These are phyloP conservation scores for Neoaliturus tenellus DNA, from an alignment of 2,888 invertebrate species.

Conservation along the genomic window DNA sequence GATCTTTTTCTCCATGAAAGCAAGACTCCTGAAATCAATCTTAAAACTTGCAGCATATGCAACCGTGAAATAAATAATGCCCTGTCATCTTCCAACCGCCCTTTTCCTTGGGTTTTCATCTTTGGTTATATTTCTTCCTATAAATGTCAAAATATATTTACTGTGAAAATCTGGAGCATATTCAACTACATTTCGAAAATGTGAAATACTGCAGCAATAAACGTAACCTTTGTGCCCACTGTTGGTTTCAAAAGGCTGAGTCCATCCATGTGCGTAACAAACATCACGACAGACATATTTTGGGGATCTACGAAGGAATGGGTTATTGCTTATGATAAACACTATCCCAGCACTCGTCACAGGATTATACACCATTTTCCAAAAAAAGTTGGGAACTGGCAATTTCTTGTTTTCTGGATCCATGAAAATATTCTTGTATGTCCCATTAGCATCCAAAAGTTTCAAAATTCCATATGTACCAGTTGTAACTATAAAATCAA, in stretches of 20 bases:
- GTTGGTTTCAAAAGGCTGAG: constrained; percentile 59
- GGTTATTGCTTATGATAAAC: constrained; percentile 74
- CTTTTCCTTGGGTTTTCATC: constrained; percentile 6
- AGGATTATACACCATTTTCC: constrained; percentile 73
- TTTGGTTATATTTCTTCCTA: constrained; percentile 22
- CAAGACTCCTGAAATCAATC: too few species aligned
- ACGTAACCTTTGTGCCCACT: constrained; percentile 38
- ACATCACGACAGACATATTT: constrained; percentile 69
- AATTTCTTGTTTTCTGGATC: constrained; percentile 69
- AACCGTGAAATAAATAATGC: too few species aligned
- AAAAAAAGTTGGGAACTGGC: constrained; percentile 72
- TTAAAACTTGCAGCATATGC: too few species aligned
- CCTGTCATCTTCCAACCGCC: neutral
- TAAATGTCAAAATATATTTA: constrained; percentile 30
- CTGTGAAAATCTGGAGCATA: constrained; percentile 36
- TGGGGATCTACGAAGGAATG: constrained; percentile 69
- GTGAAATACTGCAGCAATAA: constrained; percentile 35
- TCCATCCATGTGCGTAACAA: constrained; percentile 70
- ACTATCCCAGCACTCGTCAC: constrained; percentile 71
- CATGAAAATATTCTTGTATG: constrained; percentile 70
- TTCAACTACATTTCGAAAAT: constrained; percentile 30
- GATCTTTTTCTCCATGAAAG: too few species aligned
- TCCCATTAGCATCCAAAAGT: constrained; percentile 70
- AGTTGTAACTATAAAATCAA: constrained; percentile 72
- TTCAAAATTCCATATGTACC: constrained; percentile 72